Percentiles rank a stretch among this genome's conserved stretches.
Conservation (phyloP, 2,113 vertebrate genomes). For the Mobula birostris region DNA sequence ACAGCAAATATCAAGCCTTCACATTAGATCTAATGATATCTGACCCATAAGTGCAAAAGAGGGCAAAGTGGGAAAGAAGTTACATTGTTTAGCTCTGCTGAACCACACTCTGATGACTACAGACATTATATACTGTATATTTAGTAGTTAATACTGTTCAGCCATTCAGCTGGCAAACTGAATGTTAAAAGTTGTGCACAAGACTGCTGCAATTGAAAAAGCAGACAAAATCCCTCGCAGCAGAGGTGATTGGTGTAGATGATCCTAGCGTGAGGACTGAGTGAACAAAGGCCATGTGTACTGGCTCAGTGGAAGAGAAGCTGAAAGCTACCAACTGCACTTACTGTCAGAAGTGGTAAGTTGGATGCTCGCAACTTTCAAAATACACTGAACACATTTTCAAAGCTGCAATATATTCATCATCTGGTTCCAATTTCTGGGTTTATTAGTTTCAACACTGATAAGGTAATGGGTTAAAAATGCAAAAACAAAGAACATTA, state of each 20-base stretch:
- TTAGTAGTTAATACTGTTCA: background rate
- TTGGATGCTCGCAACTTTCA: slow-evolving; percentile 7
- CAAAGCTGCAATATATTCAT: slow-evolving; percentile 32
- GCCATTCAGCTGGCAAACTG: slow-evolving; percentile 18
- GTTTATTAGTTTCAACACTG: background rate
- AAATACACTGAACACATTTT: background rate
- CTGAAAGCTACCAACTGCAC: background rate
- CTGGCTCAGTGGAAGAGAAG: background rate
- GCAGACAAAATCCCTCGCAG: slow-evolving; percentile 25
- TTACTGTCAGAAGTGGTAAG: background rate
- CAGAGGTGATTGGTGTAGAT: background rate
- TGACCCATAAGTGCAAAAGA: slow-evolving; percentile 15
- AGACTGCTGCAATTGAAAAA: slow-evolving; percentile 7
- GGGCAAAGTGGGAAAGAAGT: slow-evolving; percentile 2
- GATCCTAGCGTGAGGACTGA: background rate
- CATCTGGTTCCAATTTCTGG: background rate
- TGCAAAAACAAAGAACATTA: background rate
- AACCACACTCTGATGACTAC: slow-evolving; percentile 10
- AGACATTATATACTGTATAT: background rate
- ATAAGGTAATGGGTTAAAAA: background rate
- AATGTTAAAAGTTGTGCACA: slow-evolving; percentile 3
- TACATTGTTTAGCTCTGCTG: slow-evolving; percentile 22
- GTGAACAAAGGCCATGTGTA: background rate
- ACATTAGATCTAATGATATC: background rate
- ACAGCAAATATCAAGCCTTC: background rate